Evolutionary conservation across 2,888 invertebrate genomes (phyloP), one percentile per base, ranked within the genome.

Genomic region (Trichogramma dendrolimi): DNA sequence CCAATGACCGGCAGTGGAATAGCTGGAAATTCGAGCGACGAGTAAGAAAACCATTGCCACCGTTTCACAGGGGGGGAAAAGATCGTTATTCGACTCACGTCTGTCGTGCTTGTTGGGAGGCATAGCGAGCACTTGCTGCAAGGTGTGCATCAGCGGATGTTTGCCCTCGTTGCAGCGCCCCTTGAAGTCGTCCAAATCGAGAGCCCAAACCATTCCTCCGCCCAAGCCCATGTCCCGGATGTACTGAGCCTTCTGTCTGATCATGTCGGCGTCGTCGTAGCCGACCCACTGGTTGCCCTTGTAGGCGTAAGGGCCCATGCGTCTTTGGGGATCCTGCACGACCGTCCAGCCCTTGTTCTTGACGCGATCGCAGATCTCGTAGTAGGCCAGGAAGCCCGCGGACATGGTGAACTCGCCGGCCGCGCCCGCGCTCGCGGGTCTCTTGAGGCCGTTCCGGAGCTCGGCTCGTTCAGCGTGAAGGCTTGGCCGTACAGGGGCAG

Each of bases 211-310:
- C 93, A 94, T 94, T 14, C 91, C 93, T 62, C 94, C 94, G 10
- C 89, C 94, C 14, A 95, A 83, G 65, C 88, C 85, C 79, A 91
- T 82, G 10, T 87, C 83, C 65, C 90, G 85, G 44, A 94, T 86
- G 71, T 87, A 88, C 71, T 91, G 86, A 0, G 92, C 88, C 81
- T 95, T 95, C 67, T 84, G 84, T 65, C 85, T 83, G 50, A 95
- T 87, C 80, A 89, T 93, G 43, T 87, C 87, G 6, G 84, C 82
- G 73, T 95, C 94, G 74, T 96, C 95, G 72, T 85, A 96, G 3
- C 92, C 90, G 27, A 94, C 93, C 95, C 95, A 96, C 74, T 95
- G 94, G 72, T 89, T 89, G 52, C 88, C 92, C 72, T 91, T 90
- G 73, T 87, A 89, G 0, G 94, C 92, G 71, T 90, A 94, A 0